Conservation (phyloP, 2,888 invertebrate species). For the Pandemis heparana region DNA sequence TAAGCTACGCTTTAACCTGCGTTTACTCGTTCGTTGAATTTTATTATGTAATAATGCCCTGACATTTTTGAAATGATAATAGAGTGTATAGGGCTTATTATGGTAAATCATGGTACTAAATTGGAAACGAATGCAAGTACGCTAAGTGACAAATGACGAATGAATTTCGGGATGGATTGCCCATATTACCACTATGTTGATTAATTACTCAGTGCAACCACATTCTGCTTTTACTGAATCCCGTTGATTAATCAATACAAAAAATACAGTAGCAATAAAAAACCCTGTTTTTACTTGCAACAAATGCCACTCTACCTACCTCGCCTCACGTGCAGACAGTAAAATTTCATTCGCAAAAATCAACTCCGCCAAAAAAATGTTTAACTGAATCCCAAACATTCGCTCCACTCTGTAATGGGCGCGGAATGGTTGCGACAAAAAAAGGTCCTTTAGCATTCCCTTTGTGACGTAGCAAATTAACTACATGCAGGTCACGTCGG, state of each 20-base stretch:
- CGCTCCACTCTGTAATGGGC: constrained; percentile 12
- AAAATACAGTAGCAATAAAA: not conserved
- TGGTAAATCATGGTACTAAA: too few relatives aligned
- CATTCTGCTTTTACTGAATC: too few relatives aligned
- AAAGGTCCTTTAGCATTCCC: constrained; percentile 28
- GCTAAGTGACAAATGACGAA: too few relatives aligned
- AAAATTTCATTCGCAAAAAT: not conserved
- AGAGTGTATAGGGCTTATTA: too few relatives aligned
- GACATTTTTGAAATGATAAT: too few relatives aligned
- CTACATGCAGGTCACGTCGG: constrained; percentile 32
- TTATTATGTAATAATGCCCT: not conserved
- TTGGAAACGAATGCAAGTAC: too few relatives aligned
- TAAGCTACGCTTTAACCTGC: not conserved
- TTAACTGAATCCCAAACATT: constrained; percentile 11
- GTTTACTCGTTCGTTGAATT: not conserved
- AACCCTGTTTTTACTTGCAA: not conserved
- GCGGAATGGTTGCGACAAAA: not conserved
- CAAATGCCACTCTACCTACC: not conserved
- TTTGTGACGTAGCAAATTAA: constrained; percentile 36
- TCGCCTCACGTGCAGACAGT: not conserved
- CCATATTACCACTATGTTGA: too few relatives aligned
- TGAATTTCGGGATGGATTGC: too few relatives aligned
- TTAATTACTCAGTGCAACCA: too few relatives aligned
- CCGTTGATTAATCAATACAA: too few relatives aligned
- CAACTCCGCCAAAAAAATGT: constrained; percentile 7